phyloP scores from a whole-genome alignment of 1,140 invertebrate species.

The Drosophila subobscura region DNA sequence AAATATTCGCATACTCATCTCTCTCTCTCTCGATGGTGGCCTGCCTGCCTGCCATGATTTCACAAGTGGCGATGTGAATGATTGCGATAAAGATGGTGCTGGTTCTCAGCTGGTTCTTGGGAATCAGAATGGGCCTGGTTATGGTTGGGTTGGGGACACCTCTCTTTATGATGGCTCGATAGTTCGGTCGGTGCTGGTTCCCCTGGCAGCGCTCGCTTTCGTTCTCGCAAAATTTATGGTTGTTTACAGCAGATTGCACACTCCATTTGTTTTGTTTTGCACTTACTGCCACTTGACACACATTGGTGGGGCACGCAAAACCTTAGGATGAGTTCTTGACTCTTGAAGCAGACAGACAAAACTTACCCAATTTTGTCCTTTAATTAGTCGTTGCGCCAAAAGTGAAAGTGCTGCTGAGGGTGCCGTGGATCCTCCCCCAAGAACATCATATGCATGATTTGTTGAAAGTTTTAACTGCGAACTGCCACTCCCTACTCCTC shows the following conservation, averaged over 20 bases:
- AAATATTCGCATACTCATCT: constrained; percentile 32
- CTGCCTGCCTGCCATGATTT: constrained; percentile 37
- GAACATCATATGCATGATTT: constrained; percentile 80
- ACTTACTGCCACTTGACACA: constrained; percentile 75
- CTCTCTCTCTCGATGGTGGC: constrained; percentile 7
- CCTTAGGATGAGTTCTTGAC: constrained; percentile 43
- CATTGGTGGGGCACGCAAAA: constrained; percentile 36
- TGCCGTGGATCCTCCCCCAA: too few species aligned
- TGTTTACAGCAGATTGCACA: constrained; percentile 81
- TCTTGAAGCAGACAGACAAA: constrained; percentile 30
- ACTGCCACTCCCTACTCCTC: not conserved
- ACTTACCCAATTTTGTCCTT: constrained; percentile 45
- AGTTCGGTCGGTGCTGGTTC: constrained; percentile 37
- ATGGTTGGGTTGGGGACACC: constrained; percentile 4
- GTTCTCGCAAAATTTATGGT: constrained; percentile 69
- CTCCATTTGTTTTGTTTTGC: constrained; percentile 81
- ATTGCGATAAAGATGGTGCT: constrained; percentile 70
- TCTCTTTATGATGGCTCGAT: constrained; percentile 61
- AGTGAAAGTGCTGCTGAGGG: constrained; percentile 55
- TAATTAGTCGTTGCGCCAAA: constrained; percentile 43
- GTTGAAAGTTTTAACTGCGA: constrained; percentile 70
- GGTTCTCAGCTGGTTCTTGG: constrained; percentile 6
- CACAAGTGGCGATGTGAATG: constrained; percentile 78
- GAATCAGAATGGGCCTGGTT: constrained; percentile 19
- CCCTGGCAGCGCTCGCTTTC: constrained; percentile 25